phyloP scores from a whole-genome alignment of 2,797 vertebrate species.

The Aotus griseimembra region DNA sequence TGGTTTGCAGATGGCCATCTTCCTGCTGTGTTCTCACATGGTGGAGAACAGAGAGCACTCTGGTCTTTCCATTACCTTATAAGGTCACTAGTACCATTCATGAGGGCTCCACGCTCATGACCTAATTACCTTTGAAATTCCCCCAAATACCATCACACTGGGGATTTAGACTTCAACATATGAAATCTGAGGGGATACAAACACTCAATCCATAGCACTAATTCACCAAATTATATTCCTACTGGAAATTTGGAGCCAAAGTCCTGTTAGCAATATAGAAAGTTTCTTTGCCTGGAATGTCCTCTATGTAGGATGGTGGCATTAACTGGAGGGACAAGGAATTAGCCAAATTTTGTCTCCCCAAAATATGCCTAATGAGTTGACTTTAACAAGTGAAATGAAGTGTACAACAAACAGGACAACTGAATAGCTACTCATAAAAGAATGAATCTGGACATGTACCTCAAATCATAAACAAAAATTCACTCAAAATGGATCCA shows the following conservation, averaged over 20 bases:
- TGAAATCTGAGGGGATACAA: not conserved
- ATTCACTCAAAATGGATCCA: not conserved
- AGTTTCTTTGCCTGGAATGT: not conserved
- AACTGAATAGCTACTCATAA: not conserved
- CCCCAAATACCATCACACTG: not conserved
- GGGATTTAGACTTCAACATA: not conserved
- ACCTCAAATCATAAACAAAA: not conserved
- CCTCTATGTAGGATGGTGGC: not conserved
- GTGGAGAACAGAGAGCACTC: not conserved
- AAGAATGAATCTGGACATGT: not conserved
- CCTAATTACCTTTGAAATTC: not conserved
- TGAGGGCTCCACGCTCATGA: not conserved
- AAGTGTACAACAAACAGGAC: not conserved
- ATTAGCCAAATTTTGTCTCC: not conserved
- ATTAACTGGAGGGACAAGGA: not conserved
- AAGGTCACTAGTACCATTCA: not conserved
- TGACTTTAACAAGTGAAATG: not conserved
- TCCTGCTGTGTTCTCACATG: not conserved
- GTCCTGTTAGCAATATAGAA: not conserved
- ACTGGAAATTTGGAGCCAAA: not conserved
- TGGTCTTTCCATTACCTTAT: not conserved
- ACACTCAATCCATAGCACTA: not conserved
- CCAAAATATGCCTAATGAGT: not conserved
- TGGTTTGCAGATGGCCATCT: not conserved
- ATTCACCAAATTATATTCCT: not conserved